A percentile compares a stretch with the other conserved stretches of the same genome.
Conservation (phyloP, 2,888 invertebrate species). For the Coronaproctus castanopsis region DNA sequence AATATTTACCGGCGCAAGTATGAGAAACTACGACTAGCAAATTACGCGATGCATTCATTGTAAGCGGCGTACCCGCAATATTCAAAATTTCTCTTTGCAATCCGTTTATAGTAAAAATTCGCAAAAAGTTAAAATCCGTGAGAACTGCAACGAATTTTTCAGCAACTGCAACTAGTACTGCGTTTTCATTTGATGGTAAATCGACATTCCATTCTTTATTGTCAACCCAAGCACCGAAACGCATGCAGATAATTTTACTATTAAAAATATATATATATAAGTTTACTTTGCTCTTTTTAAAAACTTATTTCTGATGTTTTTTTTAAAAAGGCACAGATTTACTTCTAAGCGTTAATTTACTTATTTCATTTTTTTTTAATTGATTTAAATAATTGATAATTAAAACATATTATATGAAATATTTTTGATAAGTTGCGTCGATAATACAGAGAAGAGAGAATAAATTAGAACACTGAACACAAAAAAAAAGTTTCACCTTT, state of each 20-base stretch:
- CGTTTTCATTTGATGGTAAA: conserved; percentile 58
- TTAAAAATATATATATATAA: conserved; percentile 16
- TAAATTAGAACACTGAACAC: no score
- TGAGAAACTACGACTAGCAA: conserved; percentile 47
- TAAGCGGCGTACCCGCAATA: conserved; percentile 50
- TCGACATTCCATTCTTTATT: conserved; percentile 68
- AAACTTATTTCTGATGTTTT: background rate
- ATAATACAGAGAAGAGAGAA: no score
- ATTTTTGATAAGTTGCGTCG: no score
- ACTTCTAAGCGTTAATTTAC: no score
- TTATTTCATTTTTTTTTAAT: no score
- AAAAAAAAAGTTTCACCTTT: no score
- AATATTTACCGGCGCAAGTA: conserved; percentile 30
- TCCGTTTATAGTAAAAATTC: conserved; percentile 71
- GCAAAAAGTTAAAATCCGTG: conserved; percentile 48
- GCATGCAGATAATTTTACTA: conserved; percentile 54
- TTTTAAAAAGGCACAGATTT: no score
- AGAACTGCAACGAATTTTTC: conserved; percentile 56
- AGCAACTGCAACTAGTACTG: conserved; percentile 43
- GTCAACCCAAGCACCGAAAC: conserved; percentile 33
- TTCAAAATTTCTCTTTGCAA: conserved; percentile 60
- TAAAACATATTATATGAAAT: no score
- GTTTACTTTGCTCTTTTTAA: background rate
- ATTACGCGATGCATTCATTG: conserved; percentile 39
- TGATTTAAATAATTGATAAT: no score